Percentiles rank a stretch among this genome's conserved stretches.
These are phyloP conservation scores for Cricetomys ansorgei DNA, from an alignment of 2,113 vertebrate genomes.

Conservation along the genomic window DNA sequence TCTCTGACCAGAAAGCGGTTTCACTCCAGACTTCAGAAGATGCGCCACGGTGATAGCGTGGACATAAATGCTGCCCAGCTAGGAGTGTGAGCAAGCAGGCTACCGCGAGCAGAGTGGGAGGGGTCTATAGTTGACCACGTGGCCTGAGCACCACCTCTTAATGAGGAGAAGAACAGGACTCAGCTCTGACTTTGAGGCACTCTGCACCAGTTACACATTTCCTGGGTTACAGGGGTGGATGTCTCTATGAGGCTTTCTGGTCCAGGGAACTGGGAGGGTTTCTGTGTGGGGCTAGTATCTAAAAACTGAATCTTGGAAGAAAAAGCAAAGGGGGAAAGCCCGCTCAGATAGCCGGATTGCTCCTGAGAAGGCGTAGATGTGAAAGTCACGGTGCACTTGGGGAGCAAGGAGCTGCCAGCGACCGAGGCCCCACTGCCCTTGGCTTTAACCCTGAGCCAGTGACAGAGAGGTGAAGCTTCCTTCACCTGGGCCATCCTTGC, in stretches of 20 bases:
- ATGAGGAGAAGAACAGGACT: neutral
- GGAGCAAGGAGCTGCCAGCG: neutral
- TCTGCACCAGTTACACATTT: neutral
- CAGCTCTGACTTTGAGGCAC: neutral
- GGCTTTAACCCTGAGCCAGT: neutral
- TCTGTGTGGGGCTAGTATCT: neutral
- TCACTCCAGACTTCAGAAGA: neutral
- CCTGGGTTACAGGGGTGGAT: neutral
- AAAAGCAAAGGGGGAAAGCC: neutral
- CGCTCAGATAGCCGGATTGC: neutral
- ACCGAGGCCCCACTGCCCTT: neutral
- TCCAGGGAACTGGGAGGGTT: neutral
- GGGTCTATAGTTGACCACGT: fast-evolving
- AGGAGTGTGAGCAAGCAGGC: fast-evolving
- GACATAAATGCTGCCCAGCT: neutral
- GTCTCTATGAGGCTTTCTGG: neutral
- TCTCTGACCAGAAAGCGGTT: conserved; percentile 18
- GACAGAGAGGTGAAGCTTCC: neutral
- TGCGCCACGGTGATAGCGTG: neutral
- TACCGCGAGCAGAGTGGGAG: fast-evolving
- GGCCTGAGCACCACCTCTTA: neutral
- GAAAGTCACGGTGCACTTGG: neutral
- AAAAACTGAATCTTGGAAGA: neutral
- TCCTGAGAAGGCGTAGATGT: neutral
- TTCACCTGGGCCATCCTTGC: neutral